Conservation (phyloP, 1,140 invertebrate genomes). For the Anagrus nilaparvatae region DNA sequence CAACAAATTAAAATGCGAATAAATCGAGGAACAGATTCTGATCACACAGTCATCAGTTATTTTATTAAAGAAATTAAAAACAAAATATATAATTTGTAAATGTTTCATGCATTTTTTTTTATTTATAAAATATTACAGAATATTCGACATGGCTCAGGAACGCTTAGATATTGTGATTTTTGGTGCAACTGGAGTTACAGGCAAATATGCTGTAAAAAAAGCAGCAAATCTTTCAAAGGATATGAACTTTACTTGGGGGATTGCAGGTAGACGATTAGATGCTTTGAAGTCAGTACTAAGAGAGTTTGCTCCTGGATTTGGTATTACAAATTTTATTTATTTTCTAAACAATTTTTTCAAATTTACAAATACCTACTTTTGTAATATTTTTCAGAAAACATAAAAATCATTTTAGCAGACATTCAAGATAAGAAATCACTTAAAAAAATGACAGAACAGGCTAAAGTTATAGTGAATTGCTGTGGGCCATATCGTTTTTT, state of each 20-base stretch:
- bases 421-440: slow-evolving; percentile 58
- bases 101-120: too few species aligned
- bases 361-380: slow-evolving; percentile 1
- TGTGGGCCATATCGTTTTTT: slow-evolving; percentile 79
- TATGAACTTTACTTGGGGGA: slow-evolving; percentile 50
- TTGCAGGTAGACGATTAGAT: slow-evolving; percentile 56
- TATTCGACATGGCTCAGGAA: slow-evolving; percentile 28
- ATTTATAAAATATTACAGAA: too few species aligned
- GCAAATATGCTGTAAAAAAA: slow-evolving; percentile 60
- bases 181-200: slow-evolving; percentile 77
- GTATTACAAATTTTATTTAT: slow-evolving; percentile 20
- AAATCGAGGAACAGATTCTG: too few species aligned
- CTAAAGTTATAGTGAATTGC: slow-evolving; percentile 70
- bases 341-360: not conserved
- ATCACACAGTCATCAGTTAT: too few species aligned
- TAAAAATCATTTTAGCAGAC: slow-evolving; percentile 65
- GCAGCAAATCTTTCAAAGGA: slow-evolving; percentile 44
- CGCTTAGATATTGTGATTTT: slow-evolving; percentile 62
- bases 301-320: slow-evolving; percentile 44
- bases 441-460: slow-evolving; percentile 59
- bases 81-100: too few species aligned
- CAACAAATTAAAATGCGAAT: too few species aligned
- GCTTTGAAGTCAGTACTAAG: slow-evolving; percentile 60
- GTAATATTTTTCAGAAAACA: slow-evolving; percentile 29
- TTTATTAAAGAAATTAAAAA: too few species aligned